Base-by-base conservation (phyloP, 2,888 invertebrate genomes). In the Parnassius apollo region DNA sequence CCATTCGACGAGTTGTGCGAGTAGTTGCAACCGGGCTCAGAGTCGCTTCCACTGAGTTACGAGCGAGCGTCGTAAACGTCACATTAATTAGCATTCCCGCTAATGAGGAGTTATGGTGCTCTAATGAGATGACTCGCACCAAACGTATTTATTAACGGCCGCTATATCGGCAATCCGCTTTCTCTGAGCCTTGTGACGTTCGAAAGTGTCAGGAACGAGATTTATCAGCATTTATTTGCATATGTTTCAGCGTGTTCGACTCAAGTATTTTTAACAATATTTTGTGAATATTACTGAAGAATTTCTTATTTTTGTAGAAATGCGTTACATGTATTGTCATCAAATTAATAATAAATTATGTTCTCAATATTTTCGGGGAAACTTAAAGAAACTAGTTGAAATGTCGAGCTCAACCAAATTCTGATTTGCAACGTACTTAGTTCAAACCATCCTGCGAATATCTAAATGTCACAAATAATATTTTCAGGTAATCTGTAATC, bases 61-160 rank as follows among this genome's bases (percentile, higher is more conserved):
- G 85, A 81, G 77, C 76, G 80, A 75, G 76, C 79, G 80, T 86
- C 87, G 87, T 88, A 87, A 89, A 86, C 84, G 90, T 90, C 90
- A 86, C 88, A 82, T 90, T 91, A 91, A 91, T 91, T 91, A 90
- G 88, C 88, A 85, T 85, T 82, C 77, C 84, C 86, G 76, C 89
- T 91, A 91, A 91, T 91, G 91, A 91, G 89, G 87, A 91, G 86
- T 91, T 91, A 91, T 90, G 87, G 88, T 80, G 80, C 83, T 85
- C 87, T 90, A 91, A 91, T 90, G 89, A 91, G 87, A 82, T 82
- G 85, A 85, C 83, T 84, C 79, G 80, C 81, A 80, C 77, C 74
- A 77, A 82, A 82, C 80, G 83, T 86, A 86, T 86, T 82, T 83
- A 83, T 80, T 79, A 76, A 75, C 71, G 68, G 71, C 65, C 68